Evolutionary conservation across 2,888 invertebrate species (phyloP).

Genomic region (Ommatoiulus sabulosus): DNA sequence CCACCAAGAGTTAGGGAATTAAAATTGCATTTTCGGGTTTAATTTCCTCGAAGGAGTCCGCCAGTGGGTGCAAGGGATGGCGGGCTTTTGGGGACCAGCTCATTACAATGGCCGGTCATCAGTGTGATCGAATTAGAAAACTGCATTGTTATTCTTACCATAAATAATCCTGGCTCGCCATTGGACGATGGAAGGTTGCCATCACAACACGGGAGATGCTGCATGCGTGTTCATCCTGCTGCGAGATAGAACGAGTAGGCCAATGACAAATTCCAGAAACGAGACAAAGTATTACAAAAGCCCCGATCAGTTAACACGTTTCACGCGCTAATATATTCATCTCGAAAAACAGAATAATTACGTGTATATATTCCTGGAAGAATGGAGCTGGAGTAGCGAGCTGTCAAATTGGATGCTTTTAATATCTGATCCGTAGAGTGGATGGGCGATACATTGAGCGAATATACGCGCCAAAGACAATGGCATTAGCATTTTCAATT

Average conservation of each 20-base stretch:
- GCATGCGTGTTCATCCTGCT: not conserved
- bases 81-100: not conserved
- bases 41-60: conserved; percentile 30
- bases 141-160: conserved; percentile 32
- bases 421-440: not conserved
- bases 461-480: not conserved
- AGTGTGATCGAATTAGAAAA: conserved; percentile 32
- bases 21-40: conserved; percentile 43
- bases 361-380: not conserved
- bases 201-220: conserved; percentile 1
- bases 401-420: conserved; percentile 21
- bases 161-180: conserved; percentile 24
- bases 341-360: conserved; percentile 11
- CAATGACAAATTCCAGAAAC: not conserved
- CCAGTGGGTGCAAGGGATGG: not conserved
- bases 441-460: not conserved
- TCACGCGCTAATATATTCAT: not conserved
- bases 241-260: not conserved
- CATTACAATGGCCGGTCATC: conserved; percentile 43
- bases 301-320: conserved; percentile 18
- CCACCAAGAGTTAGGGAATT: conserved; percentile 40
- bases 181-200: conserved; percentile 15
- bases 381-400: conserved; percentile 24
- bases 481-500: conserved; percentile 50
- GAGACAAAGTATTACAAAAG: conserved; percentile 15